phyloP scores from a whole-genome alignment of 23 tunicate species.

The Ascidia mentula region DNA sequence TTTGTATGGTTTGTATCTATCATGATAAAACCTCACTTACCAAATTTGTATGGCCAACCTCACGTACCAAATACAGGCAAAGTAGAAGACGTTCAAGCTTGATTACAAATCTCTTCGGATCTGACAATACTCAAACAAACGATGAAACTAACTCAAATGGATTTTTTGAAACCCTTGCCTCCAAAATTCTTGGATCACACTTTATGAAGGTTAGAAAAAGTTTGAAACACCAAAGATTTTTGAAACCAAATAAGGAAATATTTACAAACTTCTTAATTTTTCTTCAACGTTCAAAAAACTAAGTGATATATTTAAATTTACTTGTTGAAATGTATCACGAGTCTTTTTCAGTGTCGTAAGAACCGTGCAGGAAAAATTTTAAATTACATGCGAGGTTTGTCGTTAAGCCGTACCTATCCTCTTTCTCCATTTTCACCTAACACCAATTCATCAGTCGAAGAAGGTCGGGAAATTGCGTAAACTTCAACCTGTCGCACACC shows the following conservation, averaged over 20 bases:
- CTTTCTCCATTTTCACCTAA: constrained; percentile 77
- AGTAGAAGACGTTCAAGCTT: constrained; percentile 2
- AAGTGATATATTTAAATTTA: no score
- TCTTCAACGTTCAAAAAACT: no score
- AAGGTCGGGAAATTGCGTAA: constrained; percentile 46
- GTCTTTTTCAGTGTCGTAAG: constrained; percentile 73
- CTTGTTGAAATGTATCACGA: no score
- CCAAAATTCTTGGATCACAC: constrained; percentile 19
- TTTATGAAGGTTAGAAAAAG: constrained; percentile 15
- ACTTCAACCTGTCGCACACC: neutral
- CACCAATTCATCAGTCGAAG: constrained; percentile 36
- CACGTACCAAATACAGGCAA: no score
- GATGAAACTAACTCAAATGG: neutral
- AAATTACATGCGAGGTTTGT: constrained; percentile 93
- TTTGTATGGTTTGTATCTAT: no score
- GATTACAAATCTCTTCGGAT: neutral
- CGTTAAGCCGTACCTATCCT: constrained; percentile 62
- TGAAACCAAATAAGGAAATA: no score
- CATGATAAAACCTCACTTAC: no score
- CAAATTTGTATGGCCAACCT: no score
- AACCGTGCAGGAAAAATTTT: constrained; percentile 92
- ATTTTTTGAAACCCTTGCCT: constrained; percentile 4
- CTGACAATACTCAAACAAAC: neutral
- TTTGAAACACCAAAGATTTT: no score
- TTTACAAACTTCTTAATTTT: no score